These are phyloP conservation scores for Kryptolebias ocellatus DNA, from an alignment of 2,797 vertebrate species.

Conservation along the genomic window DNA sequence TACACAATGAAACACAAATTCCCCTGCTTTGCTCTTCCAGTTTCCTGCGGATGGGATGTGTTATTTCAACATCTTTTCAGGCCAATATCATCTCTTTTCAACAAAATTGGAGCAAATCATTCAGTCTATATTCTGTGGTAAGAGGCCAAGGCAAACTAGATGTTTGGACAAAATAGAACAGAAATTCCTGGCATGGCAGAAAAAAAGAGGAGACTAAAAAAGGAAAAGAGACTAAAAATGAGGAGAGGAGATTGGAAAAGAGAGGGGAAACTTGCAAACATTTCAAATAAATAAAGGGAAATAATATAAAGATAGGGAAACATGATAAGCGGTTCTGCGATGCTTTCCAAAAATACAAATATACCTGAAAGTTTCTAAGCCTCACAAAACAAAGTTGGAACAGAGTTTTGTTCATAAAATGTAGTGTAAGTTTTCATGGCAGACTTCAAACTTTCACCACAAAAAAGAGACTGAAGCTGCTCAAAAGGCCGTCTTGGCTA, in stretches of 20 bases:
- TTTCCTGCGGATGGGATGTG: constrained; percentile 48
- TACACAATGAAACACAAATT: constrained; percentile 28
- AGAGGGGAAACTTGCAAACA: background rate
- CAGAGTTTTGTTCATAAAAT: background rate
- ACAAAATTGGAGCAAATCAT: constrained; percentile 64
- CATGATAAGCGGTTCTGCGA: background rate
- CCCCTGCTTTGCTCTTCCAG: constrained; percentile 37
- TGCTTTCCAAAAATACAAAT: background rate
- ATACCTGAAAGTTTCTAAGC: background rate
- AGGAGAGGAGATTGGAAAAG: background rate
- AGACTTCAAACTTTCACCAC: background rate
- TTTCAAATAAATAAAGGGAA: background rate
- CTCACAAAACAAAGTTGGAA: background rate
- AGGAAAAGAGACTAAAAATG: background rate
- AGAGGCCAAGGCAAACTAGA: constrained; percentile 60
- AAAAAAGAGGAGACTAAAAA: background rate
- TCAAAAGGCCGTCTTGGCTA: background rate
- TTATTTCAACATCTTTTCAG: constrained; percentile 61
- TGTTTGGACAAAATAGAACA: constrained; percentile 45
- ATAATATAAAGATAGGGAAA: background rate
- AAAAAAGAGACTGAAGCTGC: background rate
- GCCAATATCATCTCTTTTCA: constrained; percentile 73
- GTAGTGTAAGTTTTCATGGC: background rate
- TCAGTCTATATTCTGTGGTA: constrained; percentile 66
- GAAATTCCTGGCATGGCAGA: constrained; percentile 38